A percentile compares a stretch with the other conserved stretches of the same genome.
phyloP scores from a whole-genome alignment of 2,888 invertebrate species.

The Microdon myrmicae region DNA sequence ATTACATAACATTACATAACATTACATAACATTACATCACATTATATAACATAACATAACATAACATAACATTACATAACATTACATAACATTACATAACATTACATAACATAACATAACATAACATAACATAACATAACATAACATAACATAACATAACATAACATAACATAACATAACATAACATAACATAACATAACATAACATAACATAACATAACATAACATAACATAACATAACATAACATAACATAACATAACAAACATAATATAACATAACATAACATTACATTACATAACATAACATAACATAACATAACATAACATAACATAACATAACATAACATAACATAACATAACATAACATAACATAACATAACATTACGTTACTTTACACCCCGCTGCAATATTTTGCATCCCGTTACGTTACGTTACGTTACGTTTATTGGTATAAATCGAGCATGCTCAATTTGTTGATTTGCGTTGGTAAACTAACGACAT shows the following conservation, averaged over 20 bases:
- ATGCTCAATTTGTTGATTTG: too few relatives aligned
- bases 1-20: background rate
- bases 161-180: constrained; percentile 2
- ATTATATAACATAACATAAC: constrained; percentile 3
- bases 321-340: constrained; percentile 17
- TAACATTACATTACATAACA: constrained; percentile 13
- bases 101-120: constrained; percentile 5
- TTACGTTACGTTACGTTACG: constrained; percentile 13
- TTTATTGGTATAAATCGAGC: too few relatives aligned
- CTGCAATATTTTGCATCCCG: constrained; percentile 7
- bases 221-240: too few relatives aligned
- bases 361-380: constrained; percentile 18
- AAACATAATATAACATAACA: constrained; percentile 4
- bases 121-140: constrained; percentile 15
- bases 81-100: constrained; percentile 4
- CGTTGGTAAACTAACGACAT: too few relatives aligned
- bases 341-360: constrained; percentile 20
- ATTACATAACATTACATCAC: too few relatives aligned
- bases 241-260: constrained; percentile 4
- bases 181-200: background rate
- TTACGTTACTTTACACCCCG: constrained; percentile 10
- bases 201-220: background rate
- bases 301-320: constrained; percentile 19
- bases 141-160: constrained; percentile 7
- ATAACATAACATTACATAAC: constrained; percentile 5